Conservation (phyloP, 2,797 vertebrate species). For the Dermochelys coriacea region DNA sequence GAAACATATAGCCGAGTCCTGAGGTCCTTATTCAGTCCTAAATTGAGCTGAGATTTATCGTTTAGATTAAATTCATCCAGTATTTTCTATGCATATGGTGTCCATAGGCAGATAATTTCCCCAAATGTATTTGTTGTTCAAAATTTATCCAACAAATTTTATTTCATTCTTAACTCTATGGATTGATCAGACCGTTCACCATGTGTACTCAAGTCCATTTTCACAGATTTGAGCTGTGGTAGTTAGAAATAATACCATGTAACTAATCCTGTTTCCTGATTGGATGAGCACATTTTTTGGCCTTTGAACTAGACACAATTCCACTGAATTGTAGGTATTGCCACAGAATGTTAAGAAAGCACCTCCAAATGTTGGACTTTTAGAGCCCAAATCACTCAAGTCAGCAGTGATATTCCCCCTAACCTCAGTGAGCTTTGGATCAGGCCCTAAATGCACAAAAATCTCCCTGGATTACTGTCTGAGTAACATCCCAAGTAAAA, state of each 20-base stretch:
- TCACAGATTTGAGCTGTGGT: not conserved
- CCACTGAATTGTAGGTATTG: not conserved
- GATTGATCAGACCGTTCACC: not conserved
- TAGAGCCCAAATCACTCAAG: not conserved
- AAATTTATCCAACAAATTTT: not conserved
- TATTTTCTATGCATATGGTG: not conserved
- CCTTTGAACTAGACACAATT: not conserved
- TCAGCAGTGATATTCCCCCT: not conserved
- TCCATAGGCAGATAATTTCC: not conserved
- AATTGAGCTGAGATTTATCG: not conserved
- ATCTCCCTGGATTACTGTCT: not conserved
- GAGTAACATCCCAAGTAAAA: not conserved
- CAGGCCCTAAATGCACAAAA: not conserved
- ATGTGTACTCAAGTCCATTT: not conserved
- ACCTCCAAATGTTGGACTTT: not conserved
- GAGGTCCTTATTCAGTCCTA: no score
- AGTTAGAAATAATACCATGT: not conserved
- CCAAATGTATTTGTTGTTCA: not conserved
- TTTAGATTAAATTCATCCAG: not conserved
- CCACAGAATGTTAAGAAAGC: not conserved
- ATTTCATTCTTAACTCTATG: not conserved
- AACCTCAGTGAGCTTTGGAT: not conserved
- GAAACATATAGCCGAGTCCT: no score
- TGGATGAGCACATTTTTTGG: not conserved
- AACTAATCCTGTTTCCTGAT: not conserved